Conservation (phyloP, 2,113 vertebrate species). For the Eira barbara region DNA sequence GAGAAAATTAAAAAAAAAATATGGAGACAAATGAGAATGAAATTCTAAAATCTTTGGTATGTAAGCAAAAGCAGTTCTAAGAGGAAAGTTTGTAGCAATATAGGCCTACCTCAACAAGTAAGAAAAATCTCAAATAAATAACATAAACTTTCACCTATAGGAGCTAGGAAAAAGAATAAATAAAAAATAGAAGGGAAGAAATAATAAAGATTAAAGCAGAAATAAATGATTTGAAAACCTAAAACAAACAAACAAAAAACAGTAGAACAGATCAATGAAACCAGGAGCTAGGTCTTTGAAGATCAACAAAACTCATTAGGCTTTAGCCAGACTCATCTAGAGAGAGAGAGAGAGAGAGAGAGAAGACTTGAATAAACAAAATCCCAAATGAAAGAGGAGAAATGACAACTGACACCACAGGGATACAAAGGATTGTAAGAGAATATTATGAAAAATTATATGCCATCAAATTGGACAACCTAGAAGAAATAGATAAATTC, state of each 20-base stretch:
- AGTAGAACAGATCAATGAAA: neutral
- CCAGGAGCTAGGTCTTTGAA: neutral
- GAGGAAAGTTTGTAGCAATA: no score
- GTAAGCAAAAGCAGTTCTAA: no score
- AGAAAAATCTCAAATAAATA: no score
- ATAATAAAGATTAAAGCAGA: no score
- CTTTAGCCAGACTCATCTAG: neutral
- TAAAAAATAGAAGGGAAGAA: no score
- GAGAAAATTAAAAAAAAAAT: neutral
- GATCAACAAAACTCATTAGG: neutral
- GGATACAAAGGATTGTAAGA: neutral
- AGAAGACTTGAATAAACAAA: neutral
- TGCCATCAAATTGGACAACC: neutral
- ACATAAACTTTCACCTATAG: no score
- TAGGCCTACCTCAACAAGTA: no score
- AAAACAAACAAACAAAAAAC: no score
- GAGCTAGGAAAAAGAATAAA: no score
- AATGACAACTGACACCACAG: neutral
- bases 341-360: neutral
- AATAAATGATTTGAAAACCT: no score
- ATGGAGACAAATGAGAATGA: no score
- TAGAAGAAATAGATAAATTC: neutral
- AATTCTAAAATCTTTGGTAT: no score
- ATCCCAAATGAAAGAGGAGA: neutral
- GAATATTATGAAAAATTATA: neutral